phyloP scores from a whole-genome alignment of 1,140 invertebrate genomes.

The Drosophila equinoxialis region DNA sequence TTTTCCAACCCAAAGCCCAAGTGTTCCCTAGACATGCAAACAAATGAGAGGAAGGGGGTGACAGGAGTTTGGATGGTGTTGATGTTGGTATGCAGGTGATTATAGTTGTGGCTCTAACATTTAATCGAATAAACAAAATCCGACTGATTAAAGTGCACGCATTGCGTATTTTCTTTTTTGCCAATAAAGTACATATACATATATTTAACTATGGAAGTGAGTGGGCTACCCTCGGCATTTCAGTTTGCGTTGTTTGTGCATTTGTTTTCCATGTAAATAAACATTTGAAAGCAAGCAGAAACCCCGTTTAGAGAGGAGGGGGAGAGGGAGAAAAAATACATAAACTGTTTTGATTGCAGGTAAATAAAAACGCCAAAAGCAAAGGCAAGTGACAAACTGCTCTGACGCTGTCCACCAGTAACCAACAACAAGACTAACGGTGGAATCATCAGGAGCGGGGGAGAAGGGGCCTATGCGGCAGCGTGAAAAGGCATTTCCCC shows the following conservation, averaged over 20 bases:
- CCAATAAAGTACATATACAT: slow-evolving; percentile 31
- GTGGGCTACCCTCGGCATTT: slow-evolving; percentile 37
- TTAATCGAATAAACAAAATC: slow-evolving; percentile 42
- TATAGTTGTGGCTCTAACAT: neutral
- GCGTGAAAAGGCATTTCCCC: slow-evolving; percentile 31
- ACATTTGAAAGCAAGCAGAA: slow-evolving; percentile 47
- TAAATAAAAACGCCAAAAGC: slow-evolving; percentile 47
- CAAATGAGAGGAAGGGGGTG: neutral
- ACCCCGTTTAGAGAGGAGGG: slow-evolving; percentile 8
- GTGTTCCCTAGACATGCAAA: slow-evolving; percentile 53
- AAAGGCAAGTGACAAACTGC: slow-evolving; percentile 21
- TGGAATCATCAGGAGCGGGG: neutral
- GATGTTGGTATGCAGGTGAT: neutral
- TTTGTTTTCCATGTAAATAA: slow-evolving; percentile 37
- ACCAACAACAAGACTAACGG: neutral
- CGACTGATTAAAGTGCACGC: slow-evolving; percentile 30
- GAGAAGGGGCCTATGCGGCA: neutral
- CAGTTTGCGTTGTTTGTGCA: slow-evolving; percentile 33
- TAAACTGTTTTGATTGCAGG: slow-evolving; percentile 76
- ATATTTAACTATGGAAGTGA: slow-evolving; percentile 46
- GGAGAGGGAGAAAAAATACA: slow-evolving; percentile 41
- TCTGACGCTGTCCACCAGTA: slow-evolving; percentile 5
- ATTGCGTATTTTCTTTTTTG: slow-evolving; percentile 48
- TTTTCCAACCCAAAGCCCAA: slow-evolving; percentile 8
- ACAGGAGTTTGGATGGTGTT: neutral